Percentiles rank a stretch among this genome's conserved stretches.
Conservation (phyloP, 1,140 invertebrate species). For the Tigriopus japonicus region DNA sequence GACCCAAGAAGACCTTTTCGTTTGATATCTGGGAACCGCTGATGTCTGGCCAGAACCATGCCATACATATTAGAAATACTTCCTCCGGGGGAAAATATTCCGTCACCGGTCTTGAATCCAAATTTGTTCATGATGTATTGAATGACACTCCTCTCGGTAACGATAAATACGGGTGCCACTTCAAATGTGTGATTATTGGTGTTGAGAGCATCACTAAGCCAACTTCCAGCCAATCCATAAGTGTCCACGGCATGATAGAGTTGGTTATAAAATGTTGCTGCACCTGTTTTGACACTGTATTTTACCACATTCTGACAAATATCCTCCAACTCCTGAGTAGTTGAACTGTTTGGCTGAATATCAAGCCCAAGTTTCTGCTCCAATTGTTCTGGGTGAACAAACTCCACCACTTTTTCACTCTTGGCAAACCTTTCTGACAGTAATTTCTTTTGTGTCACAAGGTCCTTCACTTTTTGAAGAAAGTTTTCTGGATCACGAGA, state of each 20-base stretch:
- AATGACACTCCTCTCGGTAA: slow-evolving; percentile 59
- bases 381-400: neutral
- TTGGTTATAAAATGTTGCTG: slow-evolving; percentile 5
- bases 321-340: neutral
- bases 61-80: slow-evolving; percentile 89
- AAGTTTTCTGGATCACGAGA: neutral
- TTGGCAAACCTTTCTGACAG: neutral
- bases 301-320: neutral
- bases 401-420: slow-evolving; percentile 1
- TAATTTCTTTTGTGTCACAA: neutral
- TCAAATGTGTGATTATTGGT: slow-evolving; percentile 76
- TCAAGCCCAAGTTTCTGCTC: neutral
- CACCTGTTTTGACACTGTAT: slow-evolving; percentile 5
- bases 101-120: slow-evolving; percentile 63
- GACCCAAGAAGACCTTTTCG: slow-evolving; percentile 43
- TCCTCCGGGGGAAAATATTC: slow-evolving; percentile 86
- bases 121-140: slow-evolving; percentile 62
- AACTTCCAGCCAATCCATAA: slow-evolving; percentile 61
- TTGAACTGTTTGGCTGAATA: neutral
- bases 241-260: slow-evolving; percentile 44
- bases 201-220: slow-evolving; percentile 65
- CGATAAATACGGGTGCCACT: slow-evolving; percentile 66
- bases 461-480: neutral
- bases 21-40: slow-evolving; percentile 56
- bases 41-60: slow-evolving; percentile 64